Evolutionary conservation across 2,113 vertebrate species (phyloP), one percentile per base, ranked within the genome.

Genomic region (Maccullochella peelii): DNA sequence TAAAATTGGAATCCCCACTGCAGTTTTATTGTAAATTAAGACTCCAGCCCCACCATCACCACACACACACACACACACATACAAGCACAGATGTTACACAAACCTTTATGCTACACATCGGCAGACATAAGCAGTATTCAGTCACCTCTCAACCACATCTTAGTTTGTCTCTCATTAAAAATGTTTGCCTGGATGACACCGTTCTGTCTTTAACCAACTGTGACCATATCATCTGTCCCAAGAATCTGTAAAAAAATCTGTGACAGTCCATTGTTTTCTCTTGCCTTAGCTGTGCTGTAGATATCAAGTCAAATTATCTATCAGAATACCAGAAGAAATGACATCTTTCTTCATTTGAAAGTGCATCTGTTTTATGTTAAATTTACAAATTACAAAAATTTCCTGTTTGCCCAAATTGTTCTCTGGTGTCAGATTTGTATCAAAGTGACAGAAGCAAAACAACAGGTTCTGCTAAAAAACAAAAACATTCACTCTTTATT

Each of bases 111-210:
- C 59, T 75, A n/a, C 65, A 89, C 81, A 80, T 76, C 70, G 6
- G 73, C 74, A 65, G 54, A 77, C 77, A 82, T 33, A 3, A 50
- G 27, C 83, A 61, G 49, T 27, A 54, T 69, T 84, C 61, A 84
- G 69, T 79, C 82, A 87, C 72, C 85, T 82, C 74, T 88, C 83
- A 83, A 80, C 57, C 85, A 86, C 47, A 10, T 83, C 84, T 83
- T 69, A 25, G 76, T 80, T 85, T 83, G 75, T 85, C 61, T 82
- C 93, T 93, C 92, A 94, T 94, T 94, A 94, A 94, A 94, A 94
- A 82, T 92, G 61, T 92, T 85, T 93, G 92, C 92, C 92, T 94
- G 92, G 86, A 74, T 93, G 94, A 91, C 82, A 86, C 79, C 73
- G 58, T 75, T 79, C 82, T 85, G 89, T 84, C 65, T 91, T 80